Conservation (phyloP, 2,797 vertebrate genomes). For the Acanthopagrus latus region DNA sequence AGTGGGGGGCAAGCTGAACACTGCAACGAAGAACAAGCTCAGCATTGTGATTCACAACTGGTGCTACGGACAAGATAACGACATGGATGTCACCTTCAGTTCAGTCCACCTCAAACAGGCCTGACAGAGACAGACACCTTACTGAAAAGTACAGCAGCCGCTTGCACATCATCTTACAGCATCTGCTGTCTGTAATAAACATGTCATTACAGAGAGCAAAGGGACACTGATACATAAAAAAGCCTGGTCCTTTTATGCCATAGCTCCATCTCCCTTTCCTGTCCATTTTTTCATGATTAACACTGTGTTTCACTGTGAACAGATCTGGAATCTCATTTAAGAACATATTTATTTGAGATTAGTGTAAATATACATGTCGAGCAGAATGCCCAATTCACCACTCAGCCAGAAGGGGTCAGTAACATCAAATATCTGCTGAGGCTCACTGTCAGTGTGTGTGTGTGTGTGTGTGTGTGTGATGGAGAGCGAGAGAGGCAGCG, state of each 20-base stretch:
- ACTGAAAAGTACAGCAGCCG: background rate
- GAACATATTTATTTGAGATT: conserved; percentile 40
- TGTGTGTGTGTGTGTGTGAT: background rate
- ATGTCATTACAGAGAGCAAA: conserved; percentile 13
- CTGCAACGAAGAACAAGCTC: background rate
- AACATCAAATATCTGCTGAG: conserved; percentile 43
- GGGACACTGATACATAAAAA: conserved; percentile 15
- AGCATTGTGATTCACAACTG: background rate
- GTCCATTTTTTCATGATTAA: conserved; percentile 26
- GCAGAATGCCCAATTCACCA: conserved; percentile 39
- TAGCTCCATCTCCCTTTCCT: background rate
- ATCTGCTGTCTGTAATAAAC: background rate
- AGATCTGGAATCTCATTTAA: conserved; percentile 22
- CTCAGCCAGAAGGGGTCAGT: conserved; percentile 68
- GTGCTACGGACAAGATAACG: background rate
- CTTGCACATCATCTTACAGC: background rate
- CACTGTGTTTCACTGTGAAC: conserved; percentile 35
- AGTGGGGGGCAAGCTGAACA: conserved; percentile 9
- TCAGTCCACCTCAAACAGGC: conserved; percentile 8
- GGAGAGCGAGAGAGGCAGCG: background rate
- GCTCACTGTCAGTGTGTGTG: conserved; percentile 18
- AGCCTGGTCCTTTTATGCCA: conserved; percentile 18
- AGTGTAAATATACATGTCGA: conserved; percentile 26
- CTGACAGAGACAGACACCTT: background rate
- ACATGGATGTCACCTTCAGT: background rate